Conservation (phyloP, 1,140 invertebrate species). For the Platyscapa corneri region DNA sequence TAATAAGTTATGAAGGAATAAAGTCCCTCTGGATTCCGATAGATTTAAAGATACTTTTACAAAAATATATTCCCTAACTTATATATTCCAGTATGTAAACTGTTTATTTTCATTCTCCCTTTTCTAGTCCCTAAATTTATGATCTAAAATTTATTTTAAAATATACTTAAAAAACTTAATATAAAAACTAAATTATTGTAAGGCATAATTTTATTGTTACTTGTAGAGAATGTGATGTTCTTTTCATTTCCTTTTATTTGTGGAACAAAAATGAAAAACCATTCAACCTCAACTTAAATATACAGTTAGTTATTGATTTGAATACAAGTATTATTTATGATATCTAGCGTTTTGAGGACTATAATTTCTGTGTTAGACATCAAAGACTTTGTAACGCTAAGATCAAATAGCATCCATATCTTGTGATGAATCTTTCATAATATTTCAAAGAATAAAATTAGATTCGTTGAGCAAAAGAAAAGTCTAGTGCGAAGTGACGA, state of each 20-base stretch:
- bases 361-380: background rate
- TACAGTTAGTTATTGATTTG: background rate
- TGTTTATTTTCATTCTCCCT: background rate
- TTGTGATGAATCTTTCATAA: slow-evolving; percentile 20
- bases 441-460: background rate
- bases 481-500: background rate
- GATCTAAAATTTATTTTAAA: background rate
- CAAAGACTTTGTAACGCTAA: background rate
- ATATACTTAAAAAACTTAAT: background rate
- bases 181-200: background rate
- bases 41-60: background rate
- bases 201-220: background rate
- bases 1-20: background rate
- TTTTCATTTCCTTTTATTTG: background rate
- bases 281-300: no score
- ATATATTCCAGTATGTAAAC: no score
- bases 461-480: background rate
- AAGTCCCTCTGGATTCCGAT: background rate
- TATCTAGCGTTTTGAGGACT: background rate
- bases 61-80: background rate
- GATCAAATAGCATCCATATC: slow-evolving; percentile 24
- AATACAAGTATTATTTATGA: background rate
- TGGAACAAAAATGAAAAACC: background rate
- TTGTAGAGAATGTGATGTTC: background rate
- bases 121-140: background rate